Evolutionary conservation across 2,888 invertebrate species (phyloP).

Genomic region (Polydrusus tereticollis): DNA sequence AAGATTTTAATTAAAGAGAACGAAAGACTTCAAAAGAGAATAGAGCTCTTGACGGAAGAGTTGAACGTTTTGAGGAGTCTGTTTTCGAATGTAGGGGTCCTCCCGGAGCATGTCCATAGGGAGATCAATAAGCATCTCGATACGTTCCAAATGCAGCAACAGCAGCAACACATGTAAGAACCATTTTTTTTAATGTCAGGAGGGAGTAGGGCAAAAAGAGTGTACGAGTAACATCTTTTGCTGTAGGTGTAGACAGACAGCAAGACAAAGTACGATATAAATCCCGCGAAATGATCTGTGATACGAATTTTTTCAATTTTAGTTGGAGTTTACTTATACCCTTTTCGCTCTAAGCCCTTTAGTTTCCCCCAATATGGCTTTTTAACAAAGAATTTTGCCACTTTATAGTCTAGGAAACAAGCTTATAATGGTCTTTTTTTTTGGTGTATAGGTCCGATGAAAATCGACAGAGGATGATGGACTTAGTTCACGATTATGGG

Average conservation of each 20-base stretch:
- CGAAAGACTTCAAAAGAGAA: conserved; percentile 89
- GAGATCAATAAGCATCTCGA: conserved; percentile 78
- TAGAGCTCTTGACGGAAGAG: conserved; percentile 93
- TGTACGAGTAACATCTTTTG: too few species aligned
- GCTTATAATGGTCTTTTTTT: conserved; percentile 29
- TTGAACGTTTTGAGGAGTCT: conserved; percentile 84
- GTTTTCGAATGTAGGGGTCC: conserved; percentile 78
- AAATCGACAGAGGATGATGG: conserved; percentile 66
- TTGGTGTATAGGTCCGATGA: conserved; percentile 64
- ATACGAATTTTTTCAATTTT: too few species aligned
- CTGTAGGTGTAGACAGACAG: too few species aligned
- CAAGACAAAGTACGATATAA: too few species aligned
- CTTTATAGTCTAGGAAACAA: conserved; percentile 4
- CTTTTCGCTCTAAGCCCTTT: too few species aligned
- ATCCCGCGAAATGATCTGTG: too few species aligned
- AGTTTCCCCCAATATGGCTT: too few species aligned
- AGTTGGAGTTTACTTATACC: too few species aligned
- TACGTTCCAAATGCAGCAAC: conserved; percentile 72
- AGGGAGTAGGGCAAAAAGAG: too few species aligned
- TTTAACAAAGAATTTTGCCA: too few species aligned
- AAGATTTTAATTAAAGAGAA: conserved; percentile 92
- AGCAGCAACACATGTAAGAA: conserved; percentile 66
- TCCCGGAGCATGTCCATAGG: conserved; percentile 77
- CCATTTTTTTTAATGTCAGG: conserved; percentile 47
- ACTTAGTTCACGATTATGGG: conserved; percentile 67